Base-by-base conservation (phyloP, 2,888 invertebrate species). In the Melanchra persicariae region DNA sequence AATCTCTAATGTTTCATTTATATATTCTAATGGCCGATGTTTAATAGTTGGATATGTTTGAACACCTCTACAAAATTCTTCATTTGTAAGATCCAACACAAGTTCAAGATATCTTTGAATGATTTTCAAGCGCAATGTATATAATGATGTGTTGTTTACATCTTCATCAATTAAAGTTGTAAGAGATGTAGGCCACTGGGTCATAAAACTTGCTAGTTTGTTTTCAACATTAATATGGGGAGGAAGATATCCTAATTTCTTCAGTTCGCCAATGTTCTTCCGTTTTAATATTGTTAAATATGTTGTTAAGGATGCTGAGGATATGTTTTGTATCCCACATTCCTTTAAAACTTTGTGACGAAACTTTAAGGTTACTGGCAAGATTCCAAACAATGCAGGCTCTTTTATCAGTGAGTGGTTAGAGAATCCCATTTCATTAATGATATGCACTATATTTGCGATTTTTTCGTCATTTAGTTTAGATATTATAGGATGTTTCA, bases 101-200 rank as follows among this genome's bases (percentile, higher is more conserved):
- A 96, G 83, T 88, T 96, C 95, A 47, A 96, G 85, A 84, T 96
- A 95, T 77, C 94, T 89, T 79, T 95, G 93, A 26, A 96, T 91
- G 67, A 96, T 94, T 91, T 93, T 94, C 26, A 96, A 84, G 1
- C 96, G 88, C 59, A 95, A 83, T 24, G 82, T 70, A 79, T 91
- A 91, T 37, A 96, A 83, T 59, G 93, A 92, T 51, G 86, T 81
- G 24, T 91, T 73, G 77, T 93, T 87, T 0, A 92, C 77, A 87
- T 95, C 92, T 82, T 90, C 92, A 83, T 89, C 85, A 59, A 95
- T 90, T 58, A 92, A 86, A 43, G 93, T 93, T 43, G 96, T 95
- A 0, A 96, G 88, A 40, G 96, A 96, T 71, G 96, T 94, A 8
- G 96, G 96, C 96, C 96, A 96, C 70, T 94, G 93, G 6, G 94